Evolutionary conservation across 2,888 invertebrate species (phyloP).

Genomic region (Cyrtodaria siliqua): DNA sequence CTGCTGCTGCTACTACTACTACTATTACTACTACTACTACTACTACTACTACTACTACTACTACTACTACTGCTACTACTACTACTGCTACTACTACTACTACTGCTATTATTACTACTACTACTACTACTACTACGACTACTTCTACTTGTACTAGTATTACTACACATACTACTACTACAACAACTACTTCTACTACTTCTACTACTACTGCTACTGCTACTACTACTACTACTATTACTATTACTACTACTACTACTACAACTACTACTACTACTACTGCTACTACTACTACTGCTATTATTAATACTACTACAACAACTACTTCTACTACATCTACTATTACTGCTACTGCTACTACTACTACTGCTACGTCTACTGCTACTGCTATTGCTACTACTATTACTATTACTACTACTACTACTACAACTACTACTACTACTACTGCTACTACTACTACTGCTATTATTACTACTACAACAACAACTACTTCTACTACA

Average conservation of each 20-base stretch:
- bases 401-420: constrained; percentile 6
- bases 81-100: constrained; percentile 12
- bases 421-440: not conserved
- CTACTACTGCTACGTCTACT: constrained; percentile 5
- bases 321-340: not conserved
- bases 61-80: constrained; percentile 13
- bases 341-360: not conserved
- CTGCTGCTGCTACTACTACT: constrained; percentile 13
- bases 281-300: constrained; percentile 1
- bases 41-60: constrained; percentile 7
- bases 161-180: constrained; percentile 14
- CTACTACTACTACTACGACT: constrained; percentile 15
- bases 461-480: constrained; percentile 7
- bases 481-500: constrained; percentile 2
- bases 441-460: no score
- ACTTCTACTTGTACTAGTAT: constrained; percentile 13
- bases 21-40: constrained; percentile 19
- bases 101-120: constrained; percentile 15
- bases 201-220: not conserved
- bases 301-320: constrained; percentile 5
- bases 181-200: constrained; percentile 20
- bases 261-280: constrained; percentile 11
- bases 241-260: constrained; percentile 9
- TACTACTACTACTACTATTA: constrained; percentile 3
- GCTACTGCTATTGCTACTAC: constrained; percentile 9